Evolutionary conservation across 1,140 invertebrate genomes (phyloP), one percentile per base, ranked within the genome.

Genomic region (Anadara kagoshimensis): DNA sequence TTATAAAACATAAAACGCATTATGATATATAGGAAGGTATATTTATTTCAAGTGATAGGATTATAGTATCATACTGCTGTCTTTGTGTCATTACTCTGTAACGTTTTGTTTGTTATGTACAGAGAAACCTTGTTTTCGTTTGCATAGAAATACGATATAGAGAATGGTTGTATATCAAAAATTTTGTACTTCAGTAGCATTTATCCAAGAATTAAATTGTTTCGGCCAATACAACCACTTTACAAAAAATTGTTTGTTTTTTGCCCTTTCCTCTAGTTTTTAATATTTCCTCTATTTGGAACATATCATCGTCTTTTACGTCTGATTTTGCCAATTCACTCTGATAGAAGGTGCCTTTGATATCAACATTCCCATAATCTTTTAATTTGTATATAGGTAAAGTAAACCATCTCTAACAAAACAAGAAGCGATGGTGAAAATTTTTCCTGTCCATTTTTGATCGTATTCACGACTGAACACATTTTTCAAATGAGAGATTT

Each of bases 341-440:
- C 36, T 66, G 63, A 20, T 73, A 66, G 61, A 73, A 73, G 5
- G 18, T 66, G 29, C 70, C 54, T 51, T 45, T 71, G 22, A 66
- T 73, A 16, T 66, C 26, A 16, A 61, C 63, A 0, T 53, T 53
- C 10, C 24, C 2, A 68, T 62, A 68, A 36, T 62, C 58, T 56
- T 62, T 62, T 20, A 63, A 16, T 57, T 43, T 44, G 49, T 74
- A 63, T 24, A 74, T 57, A n/a, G 29, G 49, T n/a, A 69, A 53
- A 3, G 11, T 36, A 71, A 49, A 22, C 51, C 29, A 24, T 43
- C n/a, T 29, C 58, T 66, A n/a, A 59, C 26, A 16, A 44, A 47
- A 47, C 49, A 61, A 44, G 61, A 18, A 5, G 45, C 20, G 18
- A 67, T 16, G 18, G 53, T 51, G 20, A 67, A 73, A 20, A 67